Evolutionary conservation across 2,113 vertebrate genomes (phyloP), one percentile per base, ranked within the genome.

Genomic region (Atrichornis clamosus): DNA sequence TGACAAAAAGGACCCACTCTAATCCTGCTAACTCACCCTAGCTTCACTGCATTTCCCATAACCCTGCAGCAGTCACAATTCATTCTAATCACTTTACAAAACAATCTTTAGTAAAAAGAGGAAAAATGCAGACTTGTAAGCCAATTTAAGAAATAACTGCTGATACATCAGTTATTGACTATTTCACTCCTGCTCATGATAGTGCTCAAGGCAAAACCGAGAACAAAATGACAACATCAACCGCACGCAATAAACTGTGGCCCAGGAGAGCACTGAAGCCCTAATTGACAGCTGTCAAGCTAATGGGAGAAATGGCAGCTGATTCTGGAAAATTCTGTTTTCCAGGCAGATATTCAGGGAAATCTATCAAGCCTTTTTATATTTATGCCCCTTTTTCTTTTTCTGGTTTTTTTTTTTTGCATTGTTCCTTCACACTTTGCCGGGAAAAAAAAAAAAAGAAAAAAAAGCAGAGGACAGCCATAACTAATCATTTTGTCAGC

Each of bases 121-220:
- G 96, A 96, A 95, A 98, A 98, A 99, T 97, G 98, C 98, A 98
- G 99, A 98, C 99, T 98, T 98, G 98, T 97, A 98, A 99, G 98
- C 98, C 99, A 99, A 99, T 99, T 99, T 99, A 98, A 99, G 98
- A 99, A 99, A 98, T 99, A 99, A 99, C 98, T 99, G 99, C 99
- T 99, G 99, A 99, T 99, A 98, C 98, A 99, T 99, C 99, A 99
- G 98, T 98, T 99, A 99, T 98, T 98, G 99, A 99, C 99, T 99
- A 98, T 98, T 98, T 98, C 97, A 98, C 98, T 98, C 97, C 97
- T 97, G 98, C 98, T 98, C 97, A 98, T 98, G 98, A 99, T 98
- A 98, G 98, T 85, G 98, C 99, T 99, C 98, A 99, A 99, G 99
- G 99, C 99, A 98, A 99, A 99, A 98, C 98, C 91, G 98, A 98